Evolutionary conservation across 2,888 invertebrate species (phyloP).

Genomic region (Ophion ventricosus): DNA sequence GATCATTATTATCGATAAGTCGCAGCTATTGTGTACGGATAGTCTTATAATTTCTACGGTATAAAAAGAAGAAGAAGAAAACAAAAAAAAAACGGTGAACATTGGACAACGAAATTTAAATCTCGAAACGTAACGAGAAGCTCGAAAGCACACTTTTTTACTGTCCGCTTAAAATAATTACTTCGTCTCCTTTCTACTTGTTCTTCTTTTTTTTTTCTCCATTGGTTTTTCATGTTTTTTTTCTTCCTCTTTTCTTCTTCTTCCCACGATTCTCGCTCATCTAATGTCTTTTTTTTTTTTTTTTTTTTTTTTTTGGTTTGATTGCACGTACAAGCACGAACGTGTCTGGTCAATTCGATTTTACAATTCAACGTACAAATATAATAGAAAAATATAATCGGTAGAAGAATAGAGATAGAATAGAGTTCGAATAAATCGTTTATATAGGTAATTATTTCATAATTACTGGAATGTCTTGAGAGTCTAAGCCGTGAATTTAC

Average conservation of each 20-base stretch:
- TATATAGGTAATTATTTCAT: conserved; percentile 71
- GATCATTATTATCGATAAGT: conserved; percentile 44
- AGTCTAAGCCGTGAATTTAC: conserved; percentile 71
- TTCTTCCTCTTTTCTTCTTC: conserved; percentile 48
- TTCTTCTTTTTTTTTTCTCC: conserved; percentile 49
- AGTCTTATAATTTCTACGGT: conserved; percentile 39
- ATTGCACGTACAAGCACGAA: conserved; percentile 68
- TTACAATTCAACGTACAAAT: conserved; percentile 83
- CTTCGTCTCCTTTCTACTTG: conserved; percentile 42
- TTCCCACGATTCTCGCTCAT: conserved; percentile 43
- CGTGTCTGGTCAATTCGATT: conserved; percentile 79
- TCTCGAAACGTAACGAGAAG: conserved; percentile 63
- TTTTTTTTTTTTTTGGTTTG: conserved; percentile 59
- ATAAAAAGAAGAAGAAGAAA: conserved; percentile 41
- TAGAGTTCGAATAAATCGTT: conserved; percentile 82
- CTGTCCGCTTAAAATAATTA: conserved; percentile 55
- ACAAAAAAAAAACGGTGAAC: conserved; percentile 27
- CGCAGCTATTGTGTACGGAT: conserved; percentile 33
- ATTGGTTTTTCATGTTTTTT: conserved; percentile 30
- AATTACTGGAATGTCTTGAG: conserved; percentile 74
- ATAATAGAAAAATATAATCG: conserved; percentile 83
- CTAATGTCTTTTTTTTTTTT: conserved; percentile 42
- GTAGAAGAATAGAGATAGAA: conserved; percentile 83
- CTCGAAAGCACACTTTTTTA: conserved; percentile 59
- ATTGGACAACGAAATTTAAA: conserved; percentile 64